Percentiles rank a stretch among this genome's conserved stretches.
Evolutionary conservation across 2,797 vertebrate genomes (phyloP).

Genomic region (Pseudomugil tenellus): DNA sequence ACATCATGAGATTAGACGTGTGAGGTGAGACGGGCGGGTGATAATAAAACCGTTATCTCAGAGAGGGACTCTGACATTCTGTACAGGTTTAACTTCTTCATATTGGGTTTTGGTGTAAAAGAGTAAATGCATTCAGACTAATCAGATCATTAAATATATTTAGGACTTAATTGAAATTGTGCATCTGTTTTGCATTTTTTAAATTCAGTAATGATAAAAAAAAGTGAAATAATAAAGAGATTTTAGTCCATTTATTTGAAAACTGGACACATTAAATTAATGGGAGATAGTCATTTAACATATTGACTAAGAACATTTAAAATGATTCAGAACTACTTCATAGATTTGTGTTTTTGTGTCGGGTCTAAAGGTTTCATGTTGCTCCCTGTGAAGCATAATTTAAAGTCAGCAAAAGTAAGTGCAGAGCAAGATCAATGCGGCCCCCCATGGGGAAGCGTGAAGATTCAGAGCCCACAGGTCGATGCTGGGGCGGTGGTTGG

Average conservation of each 20-base stretch:
- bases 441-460: slow-evolving; percentile 31
- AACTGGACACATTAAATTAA: background rate
- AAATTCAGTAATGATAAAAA: background rate
- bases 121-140: background rate
- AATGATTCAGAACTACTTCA: slow-evolving; percentile 21
- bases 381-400: slow-evolving; percentile 39
- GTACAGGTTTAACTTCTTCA: background rate
- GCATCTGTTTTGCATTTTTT: background rate
- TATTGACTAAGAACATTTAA: slow-evolving; percentile 15
- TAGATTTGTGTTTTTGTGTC: slow-evolving; percentile 35
- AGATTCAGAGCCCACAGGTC: slow-evolving; percentile 50
- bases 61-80: slow-evolving; percentile 2
- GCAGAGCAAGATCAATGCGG: slow-evolving; percentile 48
- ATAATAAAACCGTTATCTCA: slow-evolving; percentile 40
- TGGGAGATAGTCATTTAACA: background rate
- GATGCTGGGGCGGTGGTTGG: slow-evolving; percentile 25
- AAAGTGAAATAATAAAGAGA: background rate
- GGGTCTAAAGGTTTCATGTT: slow-evolving; percentile 34
- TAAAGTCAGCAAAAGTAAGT: slow-evolving; percentile 39
- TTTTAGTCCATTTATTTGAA: background rate
- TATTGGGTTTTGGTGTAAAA: slow-evolving; percentile 15
- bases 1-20: background rate
- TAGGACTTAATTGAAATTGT: background rate
- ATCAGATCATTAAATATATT: background rate
- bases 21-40: slow-evolving; percentile 12